Conservation (phyloP, 2,797 vertebrate species). For the Eremophila alpestris region DNA sequence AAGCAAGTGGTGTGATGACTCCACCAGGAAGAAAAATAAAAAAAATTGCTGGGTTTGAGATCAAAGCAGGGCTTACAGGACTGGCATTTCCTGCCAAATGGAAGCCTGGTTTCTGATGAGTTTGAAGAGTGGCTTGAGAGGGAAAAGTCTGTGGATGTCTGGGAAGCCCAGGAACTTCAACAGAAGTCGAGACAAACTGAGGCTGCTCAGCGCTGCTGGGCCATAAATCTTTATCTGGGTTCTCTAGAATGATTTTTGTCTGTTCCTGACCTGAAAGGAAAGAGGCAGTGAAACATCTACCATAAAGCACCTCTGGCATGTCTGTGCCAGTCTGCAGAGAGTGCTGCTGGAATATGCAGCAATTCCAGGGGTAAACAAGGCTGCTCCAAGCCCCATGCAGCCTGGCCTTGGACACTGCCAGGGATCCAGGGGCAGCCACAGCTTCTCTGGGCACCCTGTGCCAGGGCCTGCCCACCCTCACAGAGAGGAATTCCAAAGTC, state of each 20-base stretch:
- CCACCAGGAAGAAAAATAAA: not conserved
- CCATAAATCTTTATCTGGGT: not conserved
- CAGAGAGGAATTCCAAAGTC: not conserved
- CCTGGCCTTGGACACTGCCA: not conserved
- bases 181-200: not conserved
- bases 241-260: not conserved
- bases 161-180: not conserved
- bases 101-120: not conserved
- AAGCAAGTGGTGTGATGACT: not conserved
- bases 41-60: not conserved
- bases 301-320: not conserved
- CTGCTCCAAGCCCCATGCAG: not conserved
- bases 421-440: not conserved
- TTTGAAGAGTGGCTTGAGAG: not conserved
- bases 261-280: not conserved
- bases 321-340: not conserved
- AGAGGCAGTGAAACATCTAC: not conserved
- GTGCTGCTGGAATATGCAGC: not conserved
- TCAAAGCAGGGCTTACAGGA: not conserved
- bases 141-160: not conserved
- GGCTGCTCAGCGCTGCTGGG: not conserved
- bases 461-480: not conserved
- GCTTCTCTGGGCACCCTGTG: not conserved
- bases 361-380: not conserved
- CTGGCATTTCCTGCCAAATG: not conserved